Percentiles rank a stretch among this genome's conserved stretches.
phyloP scores from a whole-genome alignment of 2,797 vertebrate species.

The Spinus olivaceus region DNA sequence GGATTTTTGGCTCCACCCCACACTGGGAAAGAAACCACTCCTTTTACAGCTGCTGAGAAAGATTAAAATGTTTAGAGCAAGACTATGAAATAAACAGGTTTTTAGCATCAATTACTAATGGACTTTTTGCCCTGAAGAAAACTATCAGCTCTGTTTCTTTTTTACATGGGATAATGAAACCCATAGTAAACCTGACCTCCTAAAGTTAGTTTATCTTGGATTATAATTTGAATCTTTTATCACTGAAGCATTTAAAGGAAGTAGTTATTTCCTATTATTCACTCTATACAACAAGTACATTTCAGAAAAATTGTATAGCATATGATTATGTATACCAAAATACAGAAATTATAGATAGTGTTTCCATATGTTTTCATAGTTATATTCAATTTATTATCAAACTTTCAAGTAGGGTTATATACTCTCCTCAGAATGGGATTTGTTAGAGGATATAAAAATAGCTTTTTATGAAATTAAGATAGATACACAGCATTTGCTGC shows the following conservation, averaged over 20 bases:
- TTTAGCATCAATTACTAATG: background rate
- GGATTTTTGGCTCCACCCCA: background rate
- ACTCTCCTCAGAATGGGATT: conserved; percentile 5
- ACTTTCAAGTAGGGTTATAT: background rate
- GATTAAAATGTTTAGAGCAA: conserved; percentile 26
- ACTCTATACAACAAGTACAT: background rate
- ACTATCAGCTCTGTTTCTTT: background rate
- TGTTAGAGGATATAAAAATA: conserved; percentile 67
- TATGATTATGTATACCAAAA: conserved; percentile 17
- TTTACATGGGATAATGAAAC: conserved; percentile 35
- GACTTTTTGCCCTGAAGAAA: conserved; percentile 20
- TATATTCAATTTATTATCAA: conserved; percentile 16
- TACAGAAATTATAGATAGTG: background rate
- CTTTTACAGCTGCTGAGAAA: background rate
- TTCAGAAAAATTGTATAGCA: conserved; percentile 34
- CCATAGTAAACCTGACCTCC: conserved; percentile 37
- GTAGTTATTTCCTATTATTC: conserved; percentile 53
- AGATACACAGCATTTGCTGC: conserved; percentile 7
- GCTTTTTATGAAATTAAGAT: conserved; percentile 17
- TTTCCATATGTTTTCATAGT: conserved; percentile 35
- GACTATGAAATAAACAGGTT: background rate
- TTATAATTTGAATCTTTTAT: conserved; percentile 53
- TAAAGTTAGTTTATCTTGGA: conserved; percentile 65
- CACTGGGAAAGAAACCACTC: background rate
- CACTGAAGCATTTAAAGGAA: conserved; percentile 54